Percentiles rank a stretch among this genome's conserved stretches.
Conservation (phyloP, 2,888 invertebrate species). For the Nephrotoma appendiculata region DNA sequence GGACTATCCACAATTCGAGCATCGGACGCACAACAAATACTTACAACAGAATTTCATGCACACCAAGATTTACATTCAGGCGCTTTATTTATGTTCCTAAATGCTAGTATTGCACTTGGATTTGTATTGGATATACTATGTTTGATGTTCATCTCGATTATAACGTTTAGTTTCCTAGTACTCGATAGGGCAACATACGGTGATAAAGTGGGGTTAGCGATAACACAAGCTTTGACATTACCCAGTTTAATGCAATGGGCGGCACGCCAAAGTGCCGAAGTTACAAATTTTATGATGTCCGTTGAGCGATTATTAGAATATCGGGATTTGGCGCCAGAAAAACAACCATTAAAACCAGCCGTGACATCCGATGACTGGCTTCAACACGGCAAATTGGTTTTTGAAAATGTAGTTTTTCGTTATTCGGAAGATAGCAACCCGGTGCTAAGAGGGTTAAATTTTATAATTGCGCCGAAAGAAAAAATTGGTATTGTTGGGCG, state of each 20-base stretch:
- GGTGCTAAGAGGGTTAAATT: constrained; percentile 56
- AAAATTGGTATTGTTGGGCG: constrained; percentile 49
- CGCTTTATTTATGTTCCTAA: constrained; percentile 49
- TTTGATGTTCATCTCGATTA: constrained; percentile 43
- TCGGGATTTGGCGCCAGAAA: constrained; percentile 24
- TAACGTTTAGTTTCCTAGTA: constrained; percentile 49
- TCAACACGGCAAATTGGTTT: constrained; percentile 33
- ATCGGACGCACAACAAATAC: constrained; percentile 46
- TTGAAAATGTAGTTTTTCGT: constrained; percentile 39
- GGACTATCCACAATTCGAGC: constrained; percentile 65
- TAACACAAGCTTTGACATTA: constrained; percentile 36
- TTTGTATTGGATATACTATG: constrained; percentile 40
- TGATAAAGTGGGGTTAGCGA: constrained; percentile 37
- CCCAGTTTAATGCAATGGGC: constrained; percentile 50
- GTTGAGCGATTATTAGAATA: constrained; percentile 66
- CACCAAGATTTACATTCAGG: constrained; percentile 48
- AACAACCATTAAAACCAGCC: constrained; percentile 23
- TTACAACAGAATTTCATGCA: constrained; percentile 44
- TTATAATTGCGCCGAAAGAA: constrained; percentile 35
- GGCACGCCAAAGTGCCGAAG: constrained; percentile 58
- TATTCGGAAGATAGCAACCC: constrained; percentile 71
- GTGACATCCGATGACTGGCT: constrained; percentile 33
- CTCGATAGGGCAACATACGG: constrained; percentile 17
- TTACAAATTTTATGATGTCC: constrained; percentile 47
- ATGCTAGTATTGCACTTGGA: constrained; percentile 47